These are phyloP conservation scores for Emmelina monodactyla DNA, from an alignment of 2,888 invertebrate species.

Conservation along the genomic window DNA sequence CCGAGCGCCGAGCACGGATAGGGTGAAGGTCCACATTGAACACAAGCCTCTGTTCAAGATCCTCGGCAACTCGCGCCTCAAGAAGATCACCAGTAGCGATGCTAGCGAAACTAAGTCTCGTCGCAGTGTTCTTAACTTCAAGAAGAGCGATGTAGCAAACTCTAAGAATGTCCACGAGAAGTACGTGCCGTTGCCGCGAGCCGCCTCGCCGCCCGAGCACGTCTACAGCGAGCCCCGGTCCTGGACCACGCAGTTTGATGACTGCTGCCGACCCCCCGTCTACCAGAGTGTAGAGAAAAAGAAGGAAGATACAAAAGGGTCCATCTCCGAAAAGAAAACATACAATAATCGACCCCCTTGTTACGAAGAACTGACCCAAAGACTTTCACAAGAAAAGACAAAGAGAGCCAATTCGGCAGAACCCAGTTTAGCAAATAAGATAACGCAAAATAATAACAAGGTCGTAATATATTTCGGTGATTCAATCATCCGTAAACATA, in stretches of 20 bases:
- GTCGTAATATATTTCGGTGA: constrained; percentile 80
- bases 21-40: constrained; percentile 44
- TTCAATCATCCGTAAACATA: constrained; percentile 63
- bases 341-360: constrained; percentile 53
- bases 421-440: constrained; percentile 45
- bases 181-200: constrained; percentile 48
- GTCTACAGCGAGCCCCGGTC: constrained; percentile 52
- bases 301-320: constrained; percentile 33
- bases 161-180: constrained; percentile 54
- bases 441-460: constrained; percentile 66
- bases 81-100: constrained; percentile 42
- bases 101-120: constrained; percentile 41
- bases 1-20: constrained; percentile 56
- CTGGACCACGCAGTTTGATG: constrained; percentile 43
- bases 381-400: constrained; percentile 53
- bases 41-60: constrained; percentile 53
- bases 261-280: constrained; percentile 50
- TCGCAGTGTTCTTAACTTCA: constrained; percentile 51
- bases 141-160: constrained; percentile 36
- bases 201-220: constrained; percentile 40
- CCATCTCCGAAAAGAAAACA: constrained; percentile 38
- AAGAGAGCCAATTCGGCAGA: constrained; percentile 41
- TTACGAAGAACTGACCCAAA: constrained; percentile 52
- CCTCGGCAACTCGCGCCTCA: constrained; percentile 46
- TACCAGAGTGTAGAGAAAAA: constrained; percentile 57